A percentile compares a stretch with the other conserved stretches of the same genome.
phyloP scores from a whole-genome alignment of 2,797 vertebrate species.

The Echeneis naucrates region DNA sequence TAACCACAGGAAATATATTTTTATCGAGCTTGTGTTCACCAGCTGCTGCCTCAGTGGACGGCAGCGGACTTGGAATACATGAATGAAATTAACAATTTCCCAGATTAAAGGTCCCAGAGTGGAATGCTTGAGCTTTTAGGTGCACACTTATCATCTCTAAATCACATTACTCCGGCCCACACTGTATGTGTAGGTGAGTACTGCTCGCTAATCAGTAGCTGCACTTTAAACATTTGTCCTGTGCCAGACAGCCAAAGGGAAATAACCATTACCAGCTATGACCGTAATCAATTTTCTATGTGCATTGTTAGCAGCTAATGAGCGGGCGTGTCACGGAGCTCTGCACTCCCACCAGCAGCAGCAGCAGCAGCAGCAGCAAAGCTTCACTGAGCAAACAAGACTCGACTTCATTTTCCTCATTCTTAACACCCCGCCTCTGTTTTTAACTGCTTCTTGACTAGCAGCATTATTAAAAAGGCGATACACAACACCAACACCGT shows the following conservation, averaged over 20 bases:
- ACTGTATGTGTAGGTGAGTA: slow-evolving; percentile 44
- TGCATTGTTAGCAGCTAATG: slow-evolving; percentile 35
- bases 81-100: slow-evolving; percentile 46
- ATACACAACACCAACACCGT: no score
- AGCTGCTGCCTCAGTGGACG: slow-evolving; percentile 32
- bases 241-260: slow-evolving; percentile 32
- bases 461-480: no score
- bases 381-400: not conserved
- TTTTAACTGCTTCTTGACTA: not conserved
- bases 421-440: no score
- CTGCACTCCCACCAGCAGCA: slow-evolving; percentile 12
- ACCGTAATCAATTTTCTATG: slow-evolving; percentile 40
- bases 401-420: slow-evolving; percentile 4
- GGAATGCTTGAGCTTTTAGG: slow-evolving; percentile 46
- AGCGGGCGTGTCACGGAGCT: not conserved
- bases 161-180: slow-evolving; percentile 58
- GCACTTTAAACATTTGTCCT: slow-evolving; percentile 46
- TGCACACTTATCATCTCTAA: slow-evolving; percentile 48
- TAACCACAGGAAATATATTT: slow-evolving; percentile 5
- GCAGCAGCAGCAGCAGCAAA: slow-evolving; percentile 7
- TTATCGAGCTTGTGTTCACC: no score
- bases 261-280: slow-evolving; percentile 33
- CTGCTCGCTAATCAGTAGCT: slow-evolving; percentile 40
- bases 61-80: slow-evolving; percentile 30
- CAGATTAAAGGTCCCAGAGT: slow-evolving; percentile 23